Evolutionary conservation across 64 coral and sea anemone genomes (phyloP), one percentile per base, ranked within the genome.

Genomic region (Anthopleura sola): DNA sequence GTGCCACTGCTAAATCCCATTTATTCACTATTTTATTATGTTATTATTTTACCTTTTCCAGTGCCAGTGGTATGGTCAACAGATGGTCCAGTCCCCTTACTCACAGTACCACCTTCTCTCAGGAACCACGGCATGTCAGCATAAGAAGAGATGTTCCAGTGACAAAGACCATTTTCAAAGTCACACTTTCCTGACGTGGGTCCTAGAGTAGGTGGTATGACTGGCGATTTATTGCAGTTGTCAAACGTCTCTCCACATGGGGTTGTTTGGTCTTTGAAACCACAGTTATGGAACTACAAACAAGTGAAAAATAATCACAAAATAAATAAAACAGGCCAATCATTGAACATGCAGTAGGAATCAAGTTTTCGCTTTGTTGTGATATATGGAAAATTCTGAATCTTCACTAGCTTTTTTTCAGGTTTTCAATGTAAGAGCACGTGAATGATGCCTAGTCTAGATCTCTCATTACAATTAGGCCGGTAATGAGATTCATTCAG

Each of bases 101-200:
- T 92, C 0, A 5, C 21, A 6, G 93, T 95, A 16, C 58, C 62
- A 12, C 93, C 93, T 80, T 92, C 56, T 64, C 93, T 82, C 31
- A 84, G 83, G 55, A 89, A 92, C 93, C 93, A 95, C 0, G 90
- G 87, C 93, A 95, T 95, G 87, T 95, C 93, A 54, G 83, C 91
- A n/a, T 58, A 49, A 0, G 83, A 83, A 21, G 90, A 89, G 66
- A 91, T 92, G 47, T 92, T 95, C 93, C 93, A 95, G 46, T 95
- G 90, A 56, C 93, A 95, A 16, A 85, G 36, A 6, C 93, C 93
- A 14, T 18, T 5, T 54, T 95, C 93, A 69, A 95, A 95, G 75
- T 82, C 38, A 75, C 93, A 95, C 68, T 82, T 39, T 33, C 89
- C 93, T 23, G 75, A 51, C 2, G 49, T 1, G 7, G 90, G 86